Percentiles rank a stretch among this genome's conserved stretches.
These are phyloP conservation scores for Mastomys coucha DNA, from an alignment of 2,113 vertebrate species.

Conservation along the genomic window DNA sequence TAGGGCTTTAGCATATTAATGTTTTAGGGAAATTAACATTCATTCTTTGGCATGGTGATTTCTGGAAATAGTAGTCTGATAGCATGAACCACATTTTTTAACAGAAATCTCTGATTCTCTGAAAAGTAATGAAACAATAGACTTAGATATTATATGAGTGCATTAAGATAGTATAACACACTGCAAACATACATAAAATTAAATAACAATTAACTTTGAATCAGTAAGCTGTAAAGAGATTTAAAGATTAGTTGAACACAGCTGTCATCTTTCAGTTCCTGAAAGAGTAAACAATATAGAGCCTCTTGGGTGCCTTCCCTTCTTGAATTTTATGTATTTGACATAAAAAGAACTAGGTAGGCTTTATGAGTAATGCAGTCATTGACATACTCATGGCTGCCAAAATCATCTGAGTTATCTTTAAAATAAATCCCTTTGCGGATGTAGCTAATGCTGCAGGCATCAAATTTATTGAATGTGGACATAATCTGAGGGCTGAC, in stretches of 20 bases:
- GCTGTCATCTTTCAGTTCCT: neutral
- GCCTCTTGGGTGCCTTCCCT: conserved; percentile 15
- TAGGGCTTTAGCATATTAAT: neutral
- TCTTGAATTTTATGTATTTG: conserved; percentile 32
- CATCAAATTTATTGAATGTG: conserved; percentile 78
- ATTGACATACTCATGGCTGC: neutral
- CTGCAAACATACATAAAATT: neutral
- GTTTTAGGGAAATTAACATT: neutral
- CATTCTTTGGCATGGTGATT: neutral
- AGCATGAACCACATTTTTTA: neutral
- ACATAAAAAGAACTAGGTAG: conserved; percentile 25
- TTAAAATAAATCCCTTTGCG: conserved; percentile 55
- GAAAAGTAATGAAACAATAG: neutral
- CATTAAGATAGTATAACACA: neutral
- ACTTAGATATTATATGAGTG: neutral
- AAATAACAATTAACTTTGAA: neutral
- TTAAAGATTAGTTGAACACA: neutral
- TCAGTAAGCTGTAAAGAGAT: neutral
- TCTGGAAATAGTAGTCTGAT: neutral
- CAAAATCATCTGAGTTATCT: conserved; percentile 40
- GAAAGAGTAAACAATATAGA: neutral
- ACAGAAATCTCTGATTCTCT: neutral
- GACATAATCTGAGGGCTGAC: conserved; percentile 81
- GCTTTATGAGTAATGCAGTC: conserved; percentile 21
- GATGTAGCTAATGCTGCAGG: conserved; percentile 55